Percentiles rank a stretch among this genome's conserved stretches.
Evolutionary conservation across 2,797 vertebrate genomes (phyloP).

Genomic region (Dryobates pubescens): DNA sequence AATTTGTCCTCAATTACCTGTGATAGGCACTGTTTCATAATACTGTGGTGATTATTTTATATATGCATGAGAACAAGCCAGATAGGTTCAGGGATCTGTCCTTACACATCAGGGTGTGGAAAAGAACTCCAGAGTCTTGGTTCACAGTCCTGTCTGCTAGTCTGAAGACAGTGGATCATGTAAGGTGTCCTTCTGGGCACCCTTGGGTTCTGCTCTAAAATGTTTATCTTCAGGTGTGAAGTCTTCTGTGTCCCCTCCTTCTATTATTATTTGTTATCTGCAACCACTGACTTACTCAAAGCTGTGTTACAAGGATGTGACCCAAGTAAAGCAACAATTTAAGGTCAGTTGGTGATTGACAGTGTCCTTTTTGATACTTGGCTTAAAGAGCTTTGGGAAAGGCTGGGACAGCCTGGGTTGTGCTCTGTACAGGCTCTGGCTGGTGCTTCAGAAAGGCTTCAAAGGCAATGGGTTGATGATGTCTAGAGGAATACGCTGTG

Average conservation of each 20-base stretch:
- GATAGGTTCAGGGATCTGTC: background rate
- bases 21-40: background rate
- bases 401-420: background rate
- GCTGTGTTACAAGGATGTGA: background rate
- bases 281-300: background rate
- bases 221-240: background rate
- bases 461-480: background rate
- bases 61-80: background rate
- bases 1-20: background rate
- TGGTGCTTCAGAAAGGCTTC: background rate
- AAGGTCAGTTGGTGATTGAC: constrained; percentile 20
- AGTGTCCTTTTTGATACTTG: background rate
- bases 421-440: background rate
- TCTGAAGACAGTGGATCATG: background rate
- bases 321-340: background rate
- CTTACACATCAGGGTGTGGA: background rate
- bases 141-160: background rate
- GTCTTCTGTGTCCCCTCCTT: background rate
- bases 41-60: background rate
- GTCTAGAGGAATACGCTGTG: background rate
- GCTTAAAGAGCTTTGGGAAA: background rate
- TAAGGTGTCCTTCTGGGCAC: background rate
- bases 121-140: background rate
- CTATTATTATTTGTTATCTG: background rate
- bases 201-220: background rate